Conservation (phyloP, 2,797 vertebrate genomes). For the Cyprinodon diabolis region DNA sequence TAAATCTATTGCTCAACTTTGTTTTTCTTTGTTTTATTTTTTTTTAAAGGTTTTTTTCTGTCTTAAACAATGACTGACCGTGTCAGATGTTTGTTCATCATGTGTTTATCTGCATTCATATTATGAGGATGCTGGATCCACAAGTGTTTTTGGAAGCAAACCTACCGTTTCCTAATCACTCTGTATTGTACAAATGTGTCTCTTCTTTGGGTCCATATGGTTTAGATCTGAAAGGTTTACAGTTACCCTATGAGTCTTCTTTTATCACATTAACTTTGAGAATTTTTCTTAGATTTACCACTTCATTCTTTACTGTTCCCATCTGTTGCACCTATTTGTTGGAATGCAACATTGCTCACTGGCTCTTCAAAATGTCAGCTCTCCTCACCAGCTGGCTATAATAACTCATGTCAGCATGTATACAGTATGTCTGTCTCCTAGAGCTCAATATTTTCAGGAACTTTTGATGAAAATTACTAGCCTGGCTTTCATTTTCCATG, state of each 20-base stretch:
- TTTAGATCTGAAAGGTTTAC: constrained; percentile 6
- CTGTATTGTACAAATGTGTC: neutral
- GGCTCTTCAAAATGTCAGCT: constrained; percentile 43
- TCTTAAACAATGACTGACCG: neutral
- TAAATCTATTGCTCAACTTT: neutral
- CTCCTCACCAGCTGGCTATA: constrained; percentile 43
- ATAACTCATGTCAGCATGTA: constrained; percentile 27
- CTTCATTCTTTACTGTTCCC: constrained; percentile 16
- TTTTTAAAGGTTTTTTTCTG: too few relatives aligned
- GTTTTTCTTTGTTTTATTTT: neutral
- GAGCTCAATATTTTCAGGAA: constrained; percentile 20
- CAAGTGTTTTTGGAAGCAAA: constrained; percentile 2
- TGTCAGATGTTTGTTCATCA: neutral
- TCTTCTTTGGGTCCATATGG: constrained; percentile 1
- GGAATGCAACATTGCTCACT: constrained; percentile 38
- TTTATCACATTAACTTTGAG: constrained; percentile 21
- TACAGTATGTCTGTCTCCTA: constrained; percentile 16
- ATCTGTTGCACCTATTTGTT: constrained; percentile 25
- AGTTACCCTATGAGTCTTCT: neutral
- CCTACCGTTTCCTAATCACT: constrained; percentile 4
- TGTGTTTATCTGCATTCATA: constrained; percentile 23
- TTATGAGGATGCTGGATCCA: constrained; percentile 1
- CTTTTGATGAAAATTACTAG: constrained; percentile 24
- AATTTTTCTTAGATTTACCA: neutral
- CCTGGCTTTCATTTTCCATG: constrained; percentile 13